phyloP scores from a whole-genome alignment of 2,797 vertebrate genomes.

The Lagorchestes hirsutus region DNA sequence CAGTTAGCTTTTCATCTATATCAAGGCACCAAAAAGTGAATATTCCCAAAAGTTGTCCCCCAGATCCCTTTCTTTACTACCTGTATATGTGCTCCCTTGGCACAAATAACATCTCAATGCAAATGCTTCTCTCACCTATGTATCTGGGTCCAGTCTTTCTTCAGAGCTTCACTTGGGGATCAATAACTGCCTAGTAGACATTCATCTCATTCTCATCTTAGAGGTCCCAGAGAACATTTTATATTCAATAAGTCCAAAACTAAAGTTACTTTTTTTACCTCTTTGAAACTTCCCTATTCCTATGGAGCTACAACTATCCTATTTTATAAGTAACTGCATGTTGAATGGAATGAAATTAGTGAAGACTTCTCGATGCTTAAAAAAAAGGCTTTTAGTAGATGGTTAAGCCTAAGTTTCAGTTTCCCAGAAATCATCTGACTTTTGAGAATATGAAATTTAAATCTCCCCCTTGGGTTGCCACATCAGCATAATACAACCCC shows the following conservation, averaged over 20 bases:
- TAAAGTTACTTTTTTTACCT: background rate
- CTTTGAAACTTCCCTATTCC: background rate
- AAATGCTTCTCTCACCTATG: background rate
- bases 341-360: too few species aligned
- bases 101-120: background rate
- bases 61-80: background rate
- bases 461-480: too few species aligned
- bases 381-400: too few species aligned
- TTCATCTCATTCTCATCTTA: background rate
- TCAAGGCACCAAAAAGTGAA: background rate
- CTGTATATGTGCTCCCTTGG: background rate
- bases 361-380: too few species aligned
- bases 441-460: too few species aligned
- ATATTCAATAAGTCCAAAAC: background rate
- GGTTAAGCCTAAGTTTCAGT: too few species aligned
- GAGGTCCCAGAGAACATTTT: background rate
- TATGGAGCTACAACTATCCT: background rate
- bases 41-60: background rate
- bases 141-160: background rate
- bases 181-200: background rate
- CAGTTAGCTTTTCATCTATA: background rate
- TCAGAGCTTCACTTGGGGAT: background rate
- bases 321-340: background rate
- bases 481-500: too few species aligned
- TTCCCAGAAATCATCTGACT: too few species aligned